These are phyloP conservation scores for Aricia artaxerxes DNA, from an alignment of 2,888 invertebrate species.

Conservation along the genomic window DNA sequence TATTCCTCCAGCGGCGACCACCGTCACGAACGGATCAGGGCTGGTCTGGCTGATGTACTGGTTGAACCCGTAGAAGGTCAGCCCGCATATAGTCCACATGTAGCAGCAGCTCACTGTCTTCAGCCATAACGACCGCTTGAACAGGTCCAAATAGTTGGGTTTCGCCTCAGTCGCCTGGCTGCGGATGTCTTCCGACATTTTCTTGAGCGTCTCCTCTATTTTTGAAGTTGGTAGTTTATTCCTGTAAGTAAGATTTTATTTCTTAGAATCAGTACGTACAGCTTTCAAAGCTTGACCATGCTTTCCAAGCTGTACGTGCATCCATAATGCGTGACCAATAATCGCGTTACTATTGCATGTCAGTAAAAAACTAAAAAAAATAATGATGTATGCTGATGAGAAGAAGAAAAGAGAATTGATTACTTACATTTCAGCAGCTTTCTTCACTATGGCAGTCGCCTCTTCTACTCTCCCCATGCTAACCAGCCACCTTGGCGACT, in stretches of 20 bases:
- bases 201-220: constrained; percentile 68
- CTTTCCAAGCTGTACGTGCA: background rate
- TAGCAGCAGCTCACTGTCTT: constrained; percentile 84
- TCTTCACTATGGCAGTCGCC: constrained; percentile 83
- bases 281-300: background rate
- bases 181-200: constrained; percentile 53
- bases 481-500: constrained; percentile 90
- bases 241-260: background rate
- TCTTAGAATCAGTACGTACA: background rate
- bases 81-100: constrained; percentile 90
- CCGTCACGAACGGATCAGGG: constrained; percentile 90
- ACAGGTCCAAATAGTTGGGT: constrained; percentile 81
- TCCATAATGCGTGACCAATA: background rate
- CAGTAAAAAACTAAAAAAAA: background rate
- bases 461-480: constrained; percentile 84
- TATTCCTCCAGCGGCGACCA: constrained; percentile 81
- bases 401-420: background rate
- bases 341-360: background rate
- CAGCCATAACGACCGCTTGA: constrained; percentile 82
- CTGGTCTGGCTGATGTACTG: constrained; percentile 90
- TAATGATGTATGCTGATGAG: background rate
- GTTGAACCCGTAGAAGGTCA: constrained; percentile 91
- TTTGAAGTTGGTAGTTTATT: constrained; percentile 61
- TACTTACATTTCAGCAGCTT: constrained; percentile 80
- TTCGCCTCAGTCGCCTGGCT: constrained; percentile 53